Evolutionary conservation across 2,888 invertebrate species (phyloP).

Genomic region (Nephrotoma guestfalica): DNA sequence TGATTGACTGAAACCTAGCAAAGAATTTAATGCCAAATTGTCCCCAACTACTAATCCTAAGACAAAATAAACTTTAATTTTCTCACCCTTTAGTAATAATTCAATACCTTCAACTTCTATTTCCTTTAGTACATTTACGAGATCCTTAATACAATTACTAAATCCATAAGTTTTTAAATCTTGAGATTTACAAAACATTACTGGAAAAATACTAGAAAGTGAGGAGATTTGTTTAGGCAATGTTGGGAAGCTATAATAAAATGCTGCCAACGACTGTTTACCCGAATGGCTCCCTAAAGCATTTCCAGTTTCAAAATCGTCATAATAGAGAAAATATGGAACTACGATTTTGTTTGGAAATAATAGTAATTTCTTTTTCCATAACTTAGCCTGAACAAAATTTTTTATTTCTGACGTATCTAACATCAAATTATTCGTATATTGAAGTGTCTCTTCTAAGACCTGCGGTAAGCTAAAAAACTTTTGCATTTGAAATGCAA

Average conservation of each 20-base stretch:
- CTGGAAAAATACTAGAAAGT: slow-evolving; percentile 10
- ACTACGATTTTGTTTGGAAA: slow-evolving; percentile 1
- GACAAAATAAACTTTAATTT: slow-evolving; percentile 9
- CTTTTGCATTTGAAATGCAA: no score
- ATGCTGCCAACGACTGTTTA: slow-evolving; percentile 10
- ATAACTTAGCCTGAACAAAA: slow-evolving; percentile 10
- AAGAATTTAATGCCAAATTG: slow-evolving; percentile 4
- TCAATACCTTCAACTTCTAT: slow-evolving; percentile 10
- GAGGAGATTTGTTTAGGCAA: not conserved
- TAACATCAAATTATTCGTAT: slow-evolving; percentile 6
- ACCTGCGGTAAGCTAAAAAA: no score
- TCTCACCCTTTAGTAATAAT: not conserved
- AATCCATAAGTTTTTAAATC: slow-evolving; percentile 10
- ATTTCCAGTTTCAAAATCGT: not conserved
- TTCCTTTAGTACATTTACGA: slow-evolving; percentile 10
- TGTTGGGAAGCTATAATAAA: slow-evolving; percentile 10
- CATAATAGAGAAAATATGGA: no score
- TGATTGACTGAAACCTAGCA: slow-evolving; percentile 10
- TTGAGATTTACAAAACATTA: slow-evolving; percentile 10
- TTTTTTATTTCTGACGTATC: not conserved
- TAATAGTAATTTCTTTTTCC: slow-evolving; percentile 8
- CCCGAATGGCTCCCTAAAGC: slow-evolving; percentile 10
- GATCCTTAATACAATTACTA: slow-evolving; percentile 9
- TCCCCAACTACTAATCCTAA: slow-evolving; percentile 10
- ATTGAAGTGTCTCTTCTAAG: not conserved